Evolutionary conservation across 2,888 invertebrate species (phyloP).

Genomic region (Ennomos erosarius): DNA sequence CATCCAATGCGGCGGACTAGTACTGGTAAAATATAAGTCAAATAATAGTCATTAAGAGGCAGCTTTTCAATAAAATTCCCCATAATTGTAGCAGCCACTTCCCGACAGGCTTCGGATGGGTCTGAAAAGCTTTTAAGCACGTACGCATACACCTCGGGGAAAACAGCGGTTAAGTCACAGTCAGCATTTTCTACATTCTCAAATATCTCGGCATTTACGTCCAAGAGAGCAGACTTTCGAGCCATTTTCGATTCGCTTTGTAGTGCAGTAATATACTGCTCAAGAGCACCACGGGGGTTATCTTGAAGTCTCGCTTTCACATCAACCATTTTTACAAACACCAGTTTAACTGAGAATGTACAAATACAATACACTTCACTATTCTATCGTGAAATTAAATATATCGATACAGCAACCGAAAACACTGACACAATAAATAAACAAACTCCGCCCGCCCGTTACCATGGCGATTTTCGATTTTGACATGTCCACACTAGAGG

Average conservation of each 20-base stretch:
- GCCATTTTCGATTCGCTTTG: slow-evolving; percentile 86
- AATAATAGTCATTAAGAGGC: slow-evolving; percentile 88
- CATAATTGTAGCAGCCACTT: slow-evolving; percentile 83
- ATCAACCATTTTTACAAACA: slow-evolving; percentile 52
- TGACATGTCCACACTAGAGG: too few species aligned
- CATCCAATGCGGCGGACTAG: slow-evolving; percentile 91
- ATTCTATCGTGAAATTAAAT: slow-evolving; percentile 11
- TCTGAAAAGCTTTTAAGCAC: slow-evolving; percentile 81
- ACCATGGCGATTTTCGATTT: slow-evolving; percentile 61
- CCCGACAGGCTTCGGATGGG: slow-evolving; percentile 87
- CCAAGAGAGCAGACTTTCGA: slow-evolving; percentile 83
- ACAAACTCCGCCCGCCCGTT: slow-evolving; percentile 68
- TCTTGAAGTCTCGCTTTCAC: slow-evolving; percentile 57
- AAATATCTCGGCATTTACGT: slow-evolving; percentile 81
- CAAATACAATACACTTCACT: not conserved
- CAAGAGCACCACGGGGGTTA: slow-evolving; percentile 66
- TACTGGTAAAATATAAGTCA: slow-evolving; percentile 91
- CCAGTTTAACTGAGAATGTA: not conserved
- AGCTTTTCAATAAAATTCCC: slow-evolving; percentile 84
- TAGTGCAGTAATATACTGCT: slow-evolving; percentile 69
- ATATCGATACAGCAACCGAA: slow-evolving; percentile 44
- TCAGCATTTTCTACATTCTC: slow-evolving; percentile 64
- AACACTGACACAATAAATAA: slow-evolving; percentile 38
- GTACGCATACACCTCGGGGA: slow-evolving; percentile 72
- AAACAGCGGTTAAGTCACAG: slow-evolving; percentile 67